A percentile compares a stretch with the other conserved stretches of the same genome.
phyloP scores from a whole-genome alignment of 2,888 invertebrate genomes.

The Pollenia angustigena region DNA sequence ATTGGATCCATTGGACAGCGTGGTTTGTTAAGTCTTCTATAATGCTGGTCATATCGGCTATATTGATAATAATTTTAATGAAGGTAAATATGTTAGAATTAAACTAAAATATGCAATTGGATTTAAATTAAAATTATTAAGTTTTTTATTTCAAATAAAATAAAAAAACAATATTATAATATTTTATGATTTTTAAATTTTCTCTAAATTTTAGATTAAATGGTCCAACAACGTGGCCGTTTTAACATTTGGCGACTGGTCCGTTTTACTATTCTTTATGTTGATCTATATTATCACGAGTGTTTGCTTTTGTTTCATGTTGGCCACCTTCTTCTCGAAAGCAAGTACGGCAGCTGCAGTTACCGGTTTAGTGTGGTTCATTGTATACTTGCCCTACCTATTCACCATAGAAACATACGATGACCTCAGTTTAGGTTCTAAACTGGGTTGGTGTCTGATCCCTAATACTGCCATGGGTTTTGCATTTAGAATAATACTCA shows the following conservation, averaged over 20 bases:
- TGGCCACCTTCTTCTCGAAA: conserved; percentile 92
- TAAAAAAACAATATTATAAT: too few species aligned
- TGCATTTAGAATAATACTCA: conserved; percentile 90
- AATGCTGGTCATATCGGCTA: conserved; percentile 87
- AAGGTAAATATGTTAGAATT: conserved; percentile 84
- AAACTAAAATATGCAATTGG: too few species aligned
- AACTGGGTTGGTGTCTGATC: conserved; percentile 88
- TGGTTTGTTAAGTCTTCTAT: conserved; percentile 93
- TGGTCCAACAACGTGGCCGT: conserved; percentile 87
- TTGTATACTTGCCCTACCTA: conserved; percentile 89
- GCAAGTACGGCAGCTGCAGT: conserved; percentile 92
- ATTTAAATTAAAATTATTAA: too few species aligned
- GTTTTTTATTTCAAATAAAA: too few species aligned
- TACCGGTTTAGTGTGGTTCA: conserved; percentile 90
- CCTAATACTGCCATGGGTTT: conserved; percentile 93
- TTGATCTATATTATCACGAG: conserved; percentile 88
- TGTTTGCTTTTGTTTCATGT: conserved; percentile 91
- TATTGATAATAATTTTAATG: conserved; percentile 86
- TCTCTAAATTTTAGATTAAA: conserved; percentile 83
- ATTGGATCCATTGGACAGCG: conserved; percentile 93
- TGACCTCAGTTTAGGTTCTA: conserved; percentile 86
- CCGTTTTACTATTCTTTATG: conserved; percentile 89
- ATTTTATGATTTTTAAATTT: background rate
- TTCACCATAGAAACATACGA: conserved; percentile 89
- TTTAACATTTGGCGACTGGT: conserved; percentile 88